Evolutionary conservation across 2,888 invertebrate species (phyloP), one percentile per base, ranked within the genome.

Genomic region (Argyra leucocephala): DNA sequence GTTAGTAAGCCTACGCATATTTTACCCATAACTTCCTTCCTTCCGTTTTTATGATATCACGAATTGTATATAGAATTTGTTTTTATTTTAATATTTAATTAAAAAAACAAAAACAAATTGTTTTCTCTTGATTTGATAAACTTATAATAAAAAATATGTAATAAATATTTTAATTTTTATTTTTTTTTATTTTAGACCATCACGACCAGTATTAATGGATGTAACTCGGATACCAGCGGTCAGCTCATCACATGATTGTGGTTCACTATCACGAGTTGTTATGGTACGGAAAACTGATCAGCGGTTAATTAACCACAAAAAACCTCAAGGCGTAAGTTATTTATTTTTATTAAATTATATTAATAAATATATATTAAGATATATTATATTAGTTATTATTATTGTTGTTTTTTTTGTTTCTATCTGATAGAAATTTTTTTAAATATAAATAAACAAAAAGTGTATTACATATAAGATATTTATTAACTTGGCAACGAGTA

Each of bases 241-340:
- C 65, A 71, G 72, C 64, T 72, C 74, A 63, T 72, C 72, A 65
- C 81, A 82, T 71, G 81, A 82, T 73, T 75, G 74, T 68, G 75
- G 74, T 59, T 81, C 81, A 37, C 78, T 83, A 70, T 84, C 85
- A 71, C 78, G 86, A 75, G 85, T 86, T 71, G 85, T 86, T 70
- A 86, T 86, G 86, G 86, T 86, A 64, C 81, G 86, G 70, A 86
- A 86, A 79, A 86, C 85, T 69, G 86, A 86, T 74, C 85, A 86
- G 75, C 80, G 86, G 73, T 85, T 85, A 6, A 86, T 85, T 72
- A 84, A 85, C 68, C 84, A 85, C 68, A 81, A 82, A 73, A 82
- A 82, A 70, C 84, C 84, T 66, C 71, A 72, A 66, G 70, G 71
- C 67, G 71, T 72, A 65, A 72, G 71, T 71, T 61, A 61, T 61